Evolutionary conservation across 2,888 invertebrate genomes (phyloP), one percentile per base, ranked within the genome.

Genomic region (Scaeva pyrastri): DNA sequence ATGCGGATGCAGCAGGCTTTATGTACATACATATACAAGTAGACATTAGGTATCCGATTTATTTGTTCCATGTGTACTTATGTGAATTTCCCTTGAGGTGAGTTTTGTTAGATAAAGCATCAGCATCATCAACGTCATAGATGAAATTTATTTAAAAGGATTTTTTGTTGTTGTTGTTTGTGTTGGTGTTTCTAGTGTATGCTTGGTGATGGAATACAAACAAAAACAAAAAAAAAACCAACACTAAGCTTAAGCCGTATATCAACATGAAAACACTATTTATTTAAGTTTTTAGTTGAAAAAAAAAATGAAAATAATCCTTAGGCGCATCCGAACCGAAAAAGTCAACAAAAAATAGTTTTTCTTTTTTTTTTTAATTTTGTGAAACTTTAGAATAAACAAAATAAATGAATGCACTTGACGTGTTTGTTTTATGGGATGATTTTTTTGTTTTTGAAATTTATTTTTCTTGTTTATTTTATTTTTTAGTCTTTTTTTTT

Each of bases 171-270:
- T 48, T 84, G 87, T 43, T 55, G 4, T 16, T 26, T 16, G 14
- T 12, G 43, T 43, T 43, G 4, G 14, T 43, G 14, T 43, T 5
- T 43, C 1, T 43, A 12, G 4, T 43, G 31, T 23, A 75, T 64
- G 77, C 81, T 87, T 75, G 31, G 86, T 85, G 55, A 85, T 56
- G 70, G 71, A 56, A 82, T 45, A 36, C 26, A 62, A 76, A 45
- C 14, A 77, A 56, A 31, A 4, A 31, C 8, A 31, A 31, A 31
- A 7, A 50, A 1, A 45, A 39, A 23, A 1, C 19, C 2, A 45
- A 45, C 8, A 16, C 2, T 3, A 45, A 68, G 19, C 43, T 31
- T 31, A 66, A 73, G 16, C 26, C 16, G 26, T 16, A 45, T 58
- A 26, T 31, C 31, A 31, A 31, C 31, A 31, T 5, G 1, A 58